phyloP scores from a whole-genome alignment of 35 echinoderm and acorn worm genomes.

The Apostichopus californicus region DNA sequence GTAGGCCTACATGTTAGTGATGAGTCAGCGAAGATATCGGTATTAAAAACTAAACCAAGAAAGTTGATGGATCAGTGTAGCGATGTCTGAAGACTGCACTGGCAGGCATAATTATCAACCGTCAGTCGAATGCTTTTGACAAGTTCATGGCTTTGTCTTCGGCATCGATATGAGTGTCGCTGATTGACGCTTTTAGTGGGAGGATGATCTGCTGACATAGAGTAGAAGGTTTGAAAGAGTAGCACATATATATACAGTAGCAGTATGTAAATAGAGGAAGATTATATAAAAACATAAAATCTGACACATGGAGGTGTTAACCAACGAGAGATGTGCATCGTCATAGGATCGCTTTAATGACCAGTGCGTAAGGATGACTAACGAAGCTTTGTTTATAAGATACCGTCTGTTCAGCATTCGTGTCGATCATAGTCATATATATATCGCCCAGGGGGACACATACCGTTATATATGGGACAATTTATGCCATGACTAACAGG shows the following conservation, averaged over 20 bases:
- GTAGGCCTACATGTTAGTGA: not conserved
- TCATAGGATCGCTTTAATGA: too few relatives aligned
- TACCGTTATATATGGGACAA: not conserved
- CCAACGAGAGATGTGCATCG: too few relatives aligned
- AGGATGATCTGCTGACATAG: not conserved
- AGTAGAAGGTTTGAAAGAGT: not conserved
- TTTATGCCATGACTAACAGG: not conserved
- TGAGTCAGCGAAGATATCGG: not conserved
- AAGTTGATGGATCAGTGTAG: not conserved
- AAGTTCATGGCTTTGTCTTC: too few relatives aligned
- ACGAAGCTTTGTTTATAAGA: not conserved
- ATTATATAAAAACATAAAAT: not conserved
- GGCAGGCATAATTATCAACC: not conserved
- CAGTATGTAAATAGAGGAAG: not conserved
- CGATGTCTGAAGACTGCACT: not conserved
- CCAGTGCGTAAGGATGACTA: not conserved
- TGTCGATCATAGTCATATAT: not conserved
- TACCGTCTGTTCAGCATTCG: not conserved
- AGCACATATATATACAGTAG: not conserved
- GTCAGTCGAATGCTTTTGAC: not conserved
- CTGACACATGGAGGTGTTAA: not conserved
- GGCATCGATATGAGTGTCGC: not conserved
- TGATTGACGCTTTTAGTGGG: not conserved
- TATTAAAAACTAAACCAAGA: not conserved
- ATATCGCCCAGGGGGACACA: too few relatives aligned